Evolutionary conservation across 2,113 vertebrate species (phyloP), one percentile per base, ranked within the genome.

Genomic region (Aphyosemion australe): DNA sequence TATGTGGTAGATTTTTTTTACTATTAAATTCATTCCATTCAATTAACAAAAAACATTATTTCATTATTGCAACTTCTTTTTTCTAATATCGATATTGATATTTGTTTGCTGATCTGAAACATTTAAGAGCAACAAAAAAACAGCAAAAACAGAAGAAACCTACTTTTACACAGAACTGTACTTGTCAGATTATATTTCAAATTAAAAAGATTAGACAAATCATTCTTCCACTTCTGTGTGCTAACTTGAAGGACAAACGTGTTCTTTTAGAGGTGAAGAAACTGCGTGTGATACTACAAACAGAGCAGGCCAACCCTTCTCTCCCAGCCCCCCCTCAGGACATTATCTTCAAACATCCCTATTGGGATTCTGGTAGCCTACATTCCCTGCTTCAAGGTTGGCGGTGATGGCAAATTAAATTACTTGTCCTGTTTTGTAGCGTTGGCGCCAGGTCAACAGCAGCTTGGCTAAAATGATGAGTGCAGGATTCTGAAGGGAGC

Each of bases 401-500:
- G 20, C 72, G 43, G 79, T 78, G 80, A 82, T 71, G 74, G 72
- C 78, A 87, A 85, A 88, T 88, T 84, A 84, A 89, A 91, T 90
- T 81, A 88, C 80, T 86, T 77, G 84, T 83, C 86, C 86, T 69
- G 76, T 85, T 86, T 89, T 84, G 82, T 79, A 76, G 72, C 50
- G 74, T 72, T 84, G 86, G 88, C 86, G 54, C 72, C 47, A 46
- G 74, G 78, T 86, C 86, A 90, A 89, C 75, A 76, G 74, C 80
- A 67, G 72, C 76, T 84, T 78, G 78, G 78, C 85, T 87, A 86
- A 91, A 91, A 90, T 84, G 87, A 91, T 90, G 84, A 89, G 82
- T 80, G 81, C 61, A 21, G 82, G 45, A 77, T 88, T 86, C 72
- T 86, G 78, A 56, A 65, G 65, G 53, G 67, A 78, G 78, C 66